Evolutionary conservation across 2,797 vertebrate species (phyloP), one percentile per base, ranked within the genome.

Genomic region (Lithobates pipiens): DNA sequence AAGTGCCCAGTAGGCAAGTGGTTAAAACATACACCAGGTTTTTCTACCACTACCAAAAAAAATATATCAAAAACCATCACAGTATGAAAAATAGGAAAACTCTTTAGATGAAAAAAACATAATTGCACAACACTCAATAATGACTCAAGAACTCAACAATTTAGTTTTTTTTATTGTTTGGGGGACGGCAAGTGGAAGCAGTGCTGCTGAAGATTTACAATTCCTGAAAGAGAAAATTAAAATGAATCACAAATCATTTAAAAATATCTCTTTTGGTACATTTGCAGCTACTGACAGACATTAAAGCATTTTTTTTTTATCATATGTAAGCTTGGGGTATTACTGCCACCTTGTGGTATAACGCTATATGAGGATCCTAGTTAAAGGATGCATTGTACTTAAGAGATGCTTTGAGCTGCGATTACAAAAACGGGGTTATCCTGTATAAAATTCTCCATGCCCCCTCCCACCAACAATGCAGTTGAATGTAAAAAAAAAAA

Each of bases 301-400:
- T 36, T 8, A 72, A n/a, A 71, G 7, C 1, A 9, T n/a, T 10
- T 5, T 2, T 5, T n/a, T 10, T 5, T 2, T 5, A 29, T 18
- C 11, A 21, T 4, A 13, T 34, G 27, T 36, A 71, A 71, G 3
- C 13, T 57, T 50, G 25, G 27, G n/a, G 3, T 10, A 32, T 74
- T 63, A 73, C 70, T 57, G 27, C 70, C 80, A 63, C 80, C 80
- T 82, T 18, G 80, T 82, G 80, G 80, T 11, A 9, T 42, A 32
- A 23, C 4, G 3, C 4, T 13, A 23, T n/a, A 71, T 13, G 0
- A 71, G 23, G 6, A 61, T 9, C 8, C 5, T 61, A 23, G 54
- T 61, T 61, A 23, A 61, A 23, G 10, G 54, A 18, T 54, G 16
- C 50, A 54, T 54, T 54, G 46, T 50, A 50, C 46, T 16, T 11